phyloP scores from a whole-genome alignment of 2,113 vertebrate species.

The Pseudorectes ferrugineus region DNA sequence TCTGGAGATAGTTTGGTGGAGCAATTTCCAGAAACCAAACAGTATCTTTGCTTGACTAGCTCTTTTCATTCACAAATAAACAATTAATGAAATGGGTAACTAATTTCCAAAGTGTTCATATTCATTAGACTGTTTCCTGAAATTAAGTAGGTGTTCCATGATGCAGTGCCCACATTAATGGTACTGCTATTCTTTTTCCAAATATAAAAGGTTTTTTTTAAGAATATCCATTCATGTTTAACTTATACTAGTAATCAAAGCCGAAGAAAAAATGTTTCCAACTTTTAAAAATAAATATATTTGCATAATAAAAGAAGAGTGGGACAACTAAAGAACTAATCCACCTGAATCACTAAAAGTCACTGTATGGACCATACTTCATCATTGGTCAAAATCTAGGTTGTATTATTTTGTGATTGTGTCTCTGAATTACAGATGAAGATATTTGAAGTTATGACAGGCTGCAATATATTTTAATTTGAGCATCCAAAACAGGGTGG shows the following conservation, averaged over 20 bases:
- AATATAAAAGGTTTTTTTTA: not conserved
- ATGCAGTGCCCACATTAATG: constrained; percentile 33
- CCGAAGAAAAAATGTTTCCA: not conserved
- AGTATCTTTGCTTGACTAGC: constrained; percentile 67
- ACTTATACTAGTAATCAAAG: not conserved
- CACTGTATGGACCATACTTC: not conserved
- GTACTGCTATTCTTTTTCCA: not conserved
- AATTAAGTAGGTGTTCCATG: constrained; percentile 69
- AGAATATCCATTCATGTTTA: not conserved
- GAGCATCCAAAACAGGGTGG: not conserved
- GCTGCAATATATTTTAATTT: not conserved
- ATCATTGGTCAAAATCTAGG: not conserved
- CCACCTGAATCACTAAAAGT: not conserved
- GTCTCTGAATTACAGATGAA: not conserved
- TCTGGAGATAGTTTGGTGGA: constrained; percentile 77
- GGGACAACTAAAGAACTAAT: not conserved
- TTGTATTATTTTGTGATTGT: not conserved
- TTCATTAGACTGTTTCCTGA: constrained; percentile 76
- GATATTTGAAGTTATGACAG: not conserved
- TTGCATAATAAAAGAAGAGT: not conserved
- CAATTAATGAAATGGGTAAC: constrained; percentile 77
- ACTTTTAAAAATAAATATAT: not conserved
- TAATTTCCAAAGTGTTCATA: constrained; percentile 77
- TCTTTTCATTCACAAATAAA: constrained; percentile 76
- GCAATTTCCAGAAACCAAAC: constrained; percentile 71